Evolutionary conservation across 2,113 vertebrate species (phyloP).

Genomic region (Rhinopomastus cyanomelas): DNA sequence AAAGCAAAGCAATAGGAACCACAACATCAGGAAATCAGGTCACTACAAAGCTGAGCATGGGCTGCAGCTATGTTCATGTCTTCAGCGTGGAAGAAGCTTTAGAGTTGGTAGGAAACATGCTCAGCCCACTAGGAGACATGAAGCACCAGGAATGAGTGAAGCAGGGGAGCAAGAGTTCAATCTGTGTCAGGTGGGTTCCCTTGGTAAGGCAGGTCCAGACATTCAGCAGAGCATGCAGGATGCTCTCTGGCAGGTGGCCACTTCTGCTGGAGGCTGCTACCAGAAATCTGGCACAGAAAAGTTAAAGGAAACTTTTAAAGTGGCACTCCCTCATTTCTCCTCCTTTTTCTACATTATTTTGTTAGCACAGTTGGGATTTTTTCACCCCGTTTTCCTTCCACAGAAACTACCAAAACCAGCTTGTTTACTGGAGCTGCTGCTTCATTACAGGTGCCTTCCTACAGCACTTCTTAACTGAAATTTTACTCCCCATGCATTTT

Average conservation of each 20-base stretch:
- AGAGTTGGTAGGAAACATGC: not conserved
- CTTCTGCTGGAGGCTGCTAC: not conserved
- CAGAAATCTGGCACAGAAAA: not conserved
- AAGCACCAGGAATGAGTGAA: not conserved
- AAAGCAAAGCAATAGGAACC: not conserved
- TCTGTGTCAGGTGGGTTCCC: not conserved
- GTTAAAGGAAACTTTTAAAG: not conserved
- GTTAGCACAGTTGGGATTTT: accelerated
- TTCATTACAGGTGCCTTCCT: not conserved
- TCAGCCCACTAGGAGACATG: not conserved
- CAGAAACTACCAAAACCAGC: not conserved
- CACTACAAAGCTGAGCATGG: not conserved
- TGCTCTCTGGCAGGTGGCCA: not conserved
- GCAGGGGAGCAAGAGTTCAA: not conserved
- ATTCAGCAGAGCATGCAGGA: not conserved
- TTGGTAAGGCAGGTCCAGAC: not conserved
- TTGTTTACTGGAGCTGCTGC: not conserved
- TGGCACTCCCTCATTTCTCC: not conserved
- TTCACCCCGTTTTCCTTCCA: accelerated
- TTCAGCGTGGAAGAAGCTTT: not conserved
- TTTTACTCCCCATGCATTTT: not conserved
- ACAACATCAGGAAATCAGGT: not conserved
- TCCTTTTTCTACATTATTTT: not conserved
- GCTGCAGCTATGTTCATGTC: not conserved
- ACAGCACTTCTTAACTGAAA: not conserved